Percentiles rank a stretch among this genome's conserved stretches.
Evolutionary conservation across 1,140 invertebrate species (phyloP).

Genomic region (Leguminivora glycinivorella): DNA sequence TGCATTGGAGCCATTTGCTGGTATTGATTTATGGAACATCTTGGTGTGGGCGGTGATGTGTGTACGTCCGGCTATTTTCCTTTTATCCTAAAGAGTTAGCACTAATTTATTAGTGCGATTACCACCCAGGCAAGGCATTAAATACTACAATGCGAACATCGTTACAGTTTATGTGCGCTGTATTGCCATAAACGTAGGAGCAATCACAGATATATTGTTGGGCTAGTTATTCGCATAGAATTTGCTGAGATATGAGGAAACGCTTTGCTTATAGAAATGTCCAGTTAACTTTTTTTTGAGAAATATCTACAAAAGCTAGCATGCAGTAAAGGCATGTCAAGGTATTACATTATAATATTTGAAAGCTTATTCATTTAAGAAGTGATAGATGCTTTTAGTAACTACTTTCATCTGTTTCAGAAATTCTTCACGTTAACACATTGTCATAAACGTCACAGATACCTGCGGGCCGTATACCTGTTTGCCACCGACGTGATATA

Average conservation of each 20-base stretch:
- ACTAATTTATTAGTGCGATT: conserved; percentile 27
- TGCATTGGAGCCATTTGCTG: conserved; percentile 46
- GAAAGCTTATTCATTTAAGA: no score
- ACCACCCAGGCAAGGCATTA: conserved; percentile 28
- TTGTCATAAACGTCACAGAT: no score
- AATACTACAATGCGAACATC: conserved; percentile 25
- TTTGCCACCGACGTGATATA: no score
- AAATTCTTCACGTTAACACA: no score
- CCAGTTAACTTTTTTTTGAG: background rate
- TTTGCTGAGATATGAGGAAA: background rate
- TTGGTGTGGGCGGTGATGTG: conserved; percentile 51
- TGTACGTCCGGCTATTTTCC: conserved; percentile 37
- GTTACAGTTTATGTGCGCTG: conserved; percentile 12
- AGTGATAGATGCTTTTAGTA: no score
- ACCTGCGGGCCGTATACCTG: no score
- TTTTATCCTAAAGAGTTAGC: conserved; percentile 29
- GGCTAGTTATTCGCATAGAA: background rate
- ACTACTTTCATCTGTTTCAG: no score
- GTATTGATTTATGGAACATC: conserved; percentile 55
- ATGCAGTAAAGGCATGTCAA: no score
- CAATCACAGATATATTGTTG: conserved; percentile 6
- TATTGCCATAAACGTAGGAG: background rate
- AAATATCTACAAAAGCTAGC: background rate
- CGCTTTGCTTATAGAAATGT: background rate
- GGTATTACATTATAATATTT: no score